Conservation (phyloP, 2,113 vertebrate species). For the Origma solitaria region DNA sequence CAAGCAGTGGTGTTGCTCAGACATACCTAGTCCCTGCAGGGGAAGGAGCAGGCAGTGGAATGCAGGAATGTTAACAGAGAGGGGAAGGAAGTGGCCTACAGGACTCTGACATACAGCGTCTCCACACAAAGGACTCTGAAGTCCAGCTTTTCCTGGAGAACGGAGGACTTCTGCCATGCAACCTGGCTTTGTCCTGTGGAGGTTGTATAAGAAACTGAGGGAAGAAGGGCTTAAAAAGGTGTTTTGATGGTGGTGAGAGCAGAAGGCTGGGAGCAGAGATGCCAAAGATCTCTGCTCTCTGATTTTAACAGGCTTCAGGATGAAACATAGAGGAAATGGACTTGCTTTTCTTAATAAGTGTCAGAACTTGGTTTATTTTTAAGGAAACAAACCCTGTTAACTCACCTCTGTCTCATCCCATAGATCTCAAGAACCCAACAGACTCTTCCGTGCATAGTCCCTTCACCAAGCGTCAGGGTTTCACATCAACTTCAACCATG, state of each 20-base stretch:
- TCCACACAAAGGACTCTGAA: neutral
- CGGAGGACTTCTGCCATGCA: neutral
- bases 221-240: neutral
- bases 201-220: neutral
- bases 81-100: neutral
- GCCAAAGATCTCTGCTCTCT: neutral
- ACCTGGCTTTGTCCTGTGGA: neutral
- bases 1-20: neutral
- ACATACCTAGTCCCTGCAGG: neutral
- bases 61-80: neutral
- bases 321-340: neutral
- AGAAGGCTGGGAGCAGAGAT: neutral
- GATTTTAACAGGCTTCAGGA: neutral
- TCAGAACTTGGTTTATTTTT: neutral
- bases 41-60: neutral
- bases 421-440: conserved; percentile 87
- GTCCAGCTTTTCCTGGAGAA: neutral
- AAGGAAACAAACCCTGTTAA: neutral
- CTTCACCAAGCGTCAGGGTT: conserved; percentile 90
- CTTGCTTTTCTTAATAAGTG: neutral
- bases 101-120: neutral
- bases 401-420: neutral
- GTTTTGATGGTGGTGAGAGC: neutral
- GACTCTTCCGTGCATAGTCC: conserved; percentile 84
- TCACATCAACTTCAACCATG: conserved; percentile 86